Conservation (phyloP, 2,888 invertebrate species). For the Tetranychus truncatus region DNA sequence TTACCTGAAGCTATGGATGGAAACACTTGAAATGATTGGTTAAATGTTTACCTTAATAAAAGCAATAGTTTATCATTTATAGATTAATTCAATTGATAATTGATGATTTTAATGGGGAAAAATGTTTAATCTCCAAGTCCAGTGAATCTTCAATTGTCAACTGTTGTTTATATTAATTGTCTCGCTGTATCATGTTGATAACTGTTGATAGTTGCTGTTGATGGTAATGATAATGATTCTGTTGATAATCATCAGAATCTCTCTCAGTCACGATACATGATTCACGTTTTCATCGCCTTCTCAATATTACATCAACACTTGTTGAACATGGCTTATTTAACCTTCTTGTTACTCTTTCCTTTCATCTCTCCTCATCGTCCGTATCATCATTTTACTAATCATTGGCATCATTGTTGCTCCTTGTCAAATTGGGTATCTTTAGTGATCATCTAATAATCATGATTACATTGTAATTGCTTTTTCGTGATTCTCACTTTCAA, state of each 20-base stretch:
- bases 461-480: not conserved
- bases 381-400: not conserved
- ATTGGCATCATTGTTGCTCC: not conserved
- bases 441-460: not conserved
- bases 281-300: not conserved
- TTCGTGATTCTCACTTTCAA: conserved; percentile 1
- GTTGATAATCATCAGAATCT: not conserved
- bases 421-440: not conserved
- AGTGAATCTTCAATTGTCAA: no score
- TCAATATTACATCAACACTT: not conserved
- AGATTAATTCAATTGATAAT: no score
- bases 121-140: no score
- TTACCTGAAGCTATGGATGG: no score
- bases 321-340: not conserved
- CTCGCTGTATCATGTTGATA: not conserved
- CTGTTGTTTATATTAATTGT: no score
- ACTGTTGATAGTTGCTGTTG: not conserved
- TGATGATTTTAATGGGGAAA: no score
- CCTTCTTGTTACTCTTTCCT: not conserved
- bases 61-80: no score
- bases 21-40: no score
- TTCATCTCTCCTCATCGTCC: not conserved
- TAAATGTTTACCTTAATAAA: no score
- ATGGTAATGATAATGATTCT: not conserved
- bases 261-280: not conserved